Evolutionary conservation across 1,140 invertebrate genomes (phyloP), one percentile per base, ranked within the genome.

Genomic region (Catajapyx aquilonaris): DNA sequence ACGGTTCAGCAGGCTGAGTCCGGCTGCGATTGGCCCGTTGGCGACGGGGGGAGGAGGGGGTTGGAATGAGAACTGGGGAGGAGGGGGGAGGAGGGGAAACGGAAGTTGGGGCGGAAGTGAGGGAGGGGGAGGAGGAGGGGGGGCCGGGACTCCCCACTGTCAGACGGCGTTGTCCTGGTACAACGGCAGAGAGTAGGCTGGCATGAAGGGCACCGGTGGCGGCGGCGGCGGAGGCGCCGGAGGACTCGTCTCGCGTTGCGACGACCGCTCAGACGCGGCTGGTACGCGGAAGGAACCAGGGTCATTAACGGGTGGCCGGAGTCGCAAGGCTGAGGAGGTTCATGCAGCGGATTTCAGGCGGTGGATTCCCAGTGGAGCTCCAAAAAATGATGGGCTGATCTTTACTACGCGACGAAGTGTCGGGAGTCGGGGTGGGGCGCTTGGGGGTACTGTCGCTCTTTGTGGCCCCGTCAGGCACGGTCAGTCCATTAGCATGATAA

Each of bases 81-180:
- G 48, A 41, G 53, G 54, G n/a, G n/a, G n/a, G n/a, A n/a, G n/a
- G 13, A 28, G 23, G 13, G 23, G 13, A 28, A 28, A 9, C 7
- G 13, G 13, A 28, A 28, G 23, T 28, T 28, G 7, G 23, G 13
- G 7, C 13, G 23, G 13, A 13, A 28, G 13, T 18, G 20, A 21
- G 9, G 20, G 19, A 11, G 10, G 35, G 15, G 35, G 19, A 18
- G n/a, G n/a, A n/a, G n/a, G n/a, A n/a, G n/a, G n/a, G 7, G 23
- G 23, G 13, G 5, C 10, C 9, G 63, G 62, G 56, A 53, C 59
- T 64, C 63, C 65, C 68, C 66, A 68, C 62, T 69, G 69, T 72
- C 69, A 72, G 61, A 71, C 69, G 60, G 66, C 69, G 58, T 61
- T 63, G 56, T 64, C 61, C 48, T 68, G 69, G 63, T 70, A 71